Conservation (phyloP, 2,797 vertebrate species). For the Gymnopithys bicolor region DNA sequence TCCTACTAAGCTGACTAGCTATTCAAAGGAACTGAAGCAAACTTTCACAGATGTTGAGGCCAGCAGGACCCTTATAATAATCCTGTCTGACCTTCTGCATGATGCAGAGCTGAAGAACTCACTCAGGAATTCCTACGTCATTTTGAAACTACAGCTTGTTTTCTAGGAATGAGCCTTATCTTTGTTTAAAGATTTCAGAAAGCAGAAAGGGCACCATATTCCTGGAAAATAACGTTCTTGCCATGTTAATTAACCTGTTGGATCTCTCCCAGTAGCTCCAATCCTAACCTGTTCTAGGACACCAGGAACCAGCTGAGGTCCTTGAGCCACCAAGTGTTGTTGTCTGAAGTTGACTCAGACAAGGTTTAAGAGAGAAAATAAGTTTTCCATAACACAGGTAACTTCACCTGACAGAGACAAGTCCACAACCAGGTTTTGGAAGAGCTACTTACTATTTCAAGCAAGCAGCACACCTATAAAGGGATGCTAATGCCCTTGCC, state of each 20-base stretch:
- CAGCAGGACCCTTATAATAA: background rate
- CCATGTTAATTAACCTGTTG: background rate
- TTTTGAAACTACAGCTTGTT: background rate
- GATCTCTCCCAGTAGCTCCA: background rate
- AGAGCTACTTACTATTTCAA: background rate
- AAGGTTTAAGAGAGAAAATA: background rate
- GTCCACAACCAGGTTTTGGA: background rate
- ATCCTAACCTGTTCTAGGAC: background rate
- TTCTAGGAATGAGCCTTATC: background rate
- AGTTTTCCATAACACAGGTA: background rate
- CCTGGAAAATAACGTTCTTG: fast-evolving
- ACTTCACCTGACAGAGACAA: background rate
- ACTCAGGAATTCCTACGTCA: background rate
- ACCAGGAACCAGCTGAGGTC: background rate
- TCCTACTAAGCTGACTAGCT: background rate
- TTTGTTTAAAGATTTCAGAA: background rate
- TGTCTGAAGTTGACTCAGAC: background rate
- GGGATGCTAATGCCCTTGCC: background rate
- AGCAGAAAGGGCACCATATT: background rate
- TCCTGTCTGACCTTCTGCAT: background rate
- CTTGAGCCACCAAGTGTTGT: fast-evolving
- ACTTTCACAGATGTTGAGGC: slow-evolving; percentile 10
- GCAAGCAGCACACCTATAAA: background rate
- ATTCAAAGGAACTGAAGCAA: slow-evolving; percentile 7
- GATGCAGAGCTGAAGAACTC: background rate